These are phyloP conservation scores for Cydia splendana DNA, from an alignment of 1,140 invertebrate genomes.

Conservation along the genomic window DNA sequence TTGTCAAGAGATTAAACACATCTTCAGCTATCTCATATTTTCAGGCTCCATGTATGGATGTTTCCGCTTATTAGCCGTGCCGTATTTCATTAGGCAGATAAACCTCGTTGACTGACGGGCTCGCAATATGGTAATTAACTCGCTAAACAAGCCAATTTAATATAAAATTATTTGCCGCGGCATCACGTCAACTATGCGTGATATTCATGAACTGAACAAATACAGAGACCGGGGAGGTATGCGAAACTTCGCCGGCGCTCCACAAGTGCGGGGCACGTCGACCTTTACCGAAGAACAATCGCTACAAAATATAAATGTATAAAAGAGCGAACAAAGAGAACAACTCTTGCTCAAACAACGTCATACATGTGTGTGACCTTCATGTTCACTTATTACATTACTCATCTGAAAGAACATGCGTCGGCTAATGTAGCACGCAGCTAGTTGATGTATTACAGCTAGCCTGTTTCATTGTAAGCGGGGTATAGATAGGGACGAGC, in stretches of 20 bases:
- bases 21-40: slow-evolving; percentile 8
- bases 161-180: slow-evolving; percentile 45
- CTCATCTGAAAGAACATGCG: slow-evolving; percentile 45
- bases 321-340: slow-evolving; percentile 44
- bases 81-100: slow-evolving; percentile 32
- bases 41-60: background rate
- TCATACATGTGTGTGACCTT: background rate
- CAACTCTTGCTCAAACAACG: slow-evolving; percentile 2
- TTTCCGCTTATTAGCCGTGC: slow-evolving; percentile 1
- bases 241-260: slow-evolving; percentile 41
- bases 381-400: background rate
- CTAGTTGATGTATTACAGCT: slow-evolving; percentile 63
- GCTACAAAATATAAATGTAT: slow-evolving; percentile 40
- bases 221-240: slow-evolving; percentile 38
- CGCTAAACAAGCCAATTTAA: slow-evolving; percentile 44
- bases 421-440: slow-evolving; percentile 63
- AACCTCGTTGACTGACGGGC: slow-evolving; percentile 36
- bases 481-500: slow-evolving; percentile 68
- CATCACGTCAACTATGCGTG: slow-evolving; percentile 46
- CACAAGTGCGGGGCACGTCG: slow-evolving; percentile 36
- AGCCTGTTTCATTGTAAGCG: slow-evolving; percentile 70
- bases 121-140: slow-evolving; percentile 49
- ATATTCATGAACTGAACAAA: slow-evolving; percentile 48
- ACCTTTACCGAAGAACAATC: slow-evolving; percentile 38
- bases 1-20: background rate